Percentiles rank a stretch among this genome's conserved stretches.
phyloP scores from a whole-genome alignment of 2,888 invertebrate genomes.

The Thymelicus sylvestris region DNA sequence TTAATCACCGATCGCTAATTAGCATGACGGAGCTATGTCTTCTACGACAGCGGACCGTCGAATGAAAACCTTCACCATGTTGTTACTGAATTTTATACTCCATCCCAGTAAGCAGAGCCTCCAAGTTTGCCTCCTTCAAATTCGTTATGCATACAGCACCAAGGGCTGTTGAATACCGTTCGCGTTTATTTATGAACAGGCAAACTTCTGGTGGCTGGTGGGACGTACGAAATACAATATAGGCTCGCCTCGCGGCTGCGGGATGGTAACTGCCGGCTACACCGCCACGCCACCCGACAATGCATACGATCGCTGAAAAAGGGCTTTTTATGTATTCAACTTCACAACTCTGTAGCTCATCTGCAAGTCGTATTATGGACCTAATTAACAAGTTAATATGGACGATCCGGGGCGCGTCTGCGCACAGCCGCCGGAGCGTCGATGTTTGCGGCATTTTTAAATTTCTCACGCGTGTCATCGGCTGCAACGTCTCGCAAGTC shows the following conservation, averaged over 20 bases:
- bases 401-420: constrained; percentile 88
- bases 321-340: constrained; percentile 89
- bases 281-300: constrained; percentile 62
- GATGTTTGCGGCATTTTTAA: constrained; percentile 41
- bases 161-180: constrained; percentile 86
- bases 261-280: constrained; percentile 46
- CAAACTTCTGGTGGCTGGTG: constrained; percentile 84
- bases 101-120: constrained; percentile 84
- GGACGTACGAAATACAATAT: constrained; percentile 79
- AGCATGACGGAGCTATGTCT: constrained; percentile 80
- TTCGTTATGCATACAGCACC: constrained; percentile 86
- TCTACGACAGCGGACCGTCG: constrained; percentile 80
- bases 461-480: constrained; percentile 40
- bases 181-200: constrained; percentile 86
- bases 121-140: constrained; percentile 86
- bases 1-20: constrained; percentile 58
- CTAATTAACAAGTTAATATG: constrained; percentile 96
- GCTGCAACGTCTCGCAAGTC: constrained; percentile 43
- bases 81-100: constrained; percentile 85
- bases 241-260: constrained; percentile 69
- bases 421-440: constrained; percentile 61
- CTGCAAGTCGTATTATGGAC: constrained; percentile 95
- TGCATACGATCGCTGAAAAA: constrained; percentile 86
- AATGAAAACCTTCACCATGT: constrained; percentile 84
- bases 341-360: constrained; percentile 89